Evolutionary conservation across 2,113 vertebrate genomes (phyloP).

Genomic region (Salvelinus sp.): DNA sequence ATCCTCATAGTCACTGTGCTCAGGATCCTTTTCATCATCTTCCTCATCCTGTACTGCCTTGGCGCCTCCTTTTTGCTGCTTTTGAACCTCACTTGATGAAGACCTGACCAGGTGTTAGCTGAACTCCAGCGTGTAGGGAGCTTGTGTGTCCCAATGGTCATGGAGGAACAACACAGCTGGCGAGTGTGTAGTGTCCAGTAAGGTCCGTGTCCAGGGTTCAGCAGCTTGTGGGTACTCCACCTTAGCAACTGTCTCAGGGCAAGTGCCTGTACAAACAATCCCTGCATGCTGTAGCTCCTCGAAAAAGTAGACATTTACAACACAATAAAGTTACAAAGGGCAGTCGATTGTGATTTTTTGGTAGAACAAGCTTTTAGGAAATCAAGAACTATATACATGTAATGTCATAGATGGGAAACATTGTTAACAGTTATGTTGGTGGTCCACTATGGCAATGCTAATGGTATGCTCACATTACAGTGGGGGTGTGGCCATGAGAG

Average conservation of each 20-base stretch:
- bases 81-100: constrained; percentile 78
- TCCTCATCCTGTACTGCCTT: constrained; percentile 63
- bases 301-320: neutral
- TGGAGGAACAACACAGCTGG: constrained; percentile 66
- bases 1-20: constrained; percentile 77
- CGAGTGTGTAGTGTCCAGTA: constrained; percentile 59
- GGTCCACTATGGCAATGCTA: too few relatives aligned
- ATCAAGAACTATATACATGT: too few relatives aligned
- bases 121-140: constrained; percentile 40
- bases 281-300: constrained; percentile 64
- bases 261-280: constrained; percentile 66
- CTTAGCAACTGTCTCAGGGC: constrained; percentile 67
- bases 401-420: too few relatives aligned
- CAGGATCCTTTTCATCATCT: constrained; percentile 67
- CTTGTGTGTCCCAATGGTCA: constrained; percentile 42
- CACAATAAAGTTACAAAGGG: too few relatives aligned
- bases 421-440: too few relatives aligned
- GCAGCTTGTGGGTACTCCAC: constrained; percentile 55
- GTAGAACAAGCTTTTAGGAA: too few relatives aligned
- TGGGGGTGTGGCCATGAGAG: too few relatives aligned
- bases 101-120: constrained; percentile 53
- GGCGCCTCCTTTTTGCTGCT: constrained; percentile 74
- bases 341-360: too few relatives aligned
- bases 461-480: too few relatives aligned
- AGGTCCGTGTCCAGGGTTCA: constrained; percentile 55